These are phyloP conservation scores for Muscicapa striata DNA, from an alignment of 2,797 vertebrate species.

Conservation along the genomic window DNA sequence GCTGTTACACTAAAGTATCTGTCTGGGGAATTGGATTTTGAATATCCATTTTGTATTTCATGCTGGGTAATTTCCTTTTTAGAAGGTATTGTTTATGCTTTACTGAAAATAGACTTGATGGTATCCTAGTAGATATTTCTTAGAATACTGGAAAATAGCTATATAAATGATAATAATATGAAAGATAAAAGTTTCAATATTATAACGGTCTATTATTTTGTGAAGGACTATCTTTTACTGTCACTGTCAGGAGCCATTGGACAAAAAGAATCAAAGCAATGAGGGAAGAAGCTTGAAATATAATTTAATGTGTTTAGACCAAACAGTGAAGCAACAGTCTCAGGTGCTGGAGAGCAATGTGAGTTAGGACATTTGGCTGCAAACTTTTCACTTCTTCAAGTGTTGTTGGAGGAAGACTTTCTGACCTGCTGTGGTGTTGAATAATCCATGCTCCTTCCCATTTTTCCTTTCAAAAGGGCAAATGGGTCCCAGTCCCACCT, in stretches of 20 bases:
- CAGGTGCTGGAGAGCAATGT: background rate
- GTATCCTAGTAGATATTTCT: background rate
- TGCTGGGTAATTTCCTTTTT: background rate
- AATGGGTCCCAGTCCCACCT: background rate
- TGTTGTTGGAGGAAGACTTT: background rate
- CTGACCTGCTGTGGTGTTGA: background rate
- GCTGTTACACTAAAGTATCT: background rate
- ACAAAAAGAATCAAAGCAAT: background rate
- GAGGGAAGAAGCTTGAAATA: background rate
- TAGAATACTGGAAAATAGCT: background rate
- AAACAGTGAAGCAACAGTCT: background rate
- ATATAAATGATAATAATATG: background rate
- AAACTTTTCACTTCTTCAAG: background rate
- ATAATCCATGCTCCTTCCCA: background rate
- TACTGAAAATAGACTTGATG: background rate
- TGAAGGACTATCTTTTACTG: background rate
- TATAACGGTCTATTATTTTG: background rate
- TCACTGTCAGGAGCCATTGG: background rate
- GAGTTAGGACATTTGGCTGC: background rate
- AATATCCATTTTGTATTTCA: background rate
- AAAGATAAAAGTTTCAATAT: background rate
- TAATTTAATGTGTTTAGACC: background rate
- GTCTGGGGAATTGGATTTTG: background rate
- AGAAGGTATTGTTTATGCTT: conserved; percentile 4
- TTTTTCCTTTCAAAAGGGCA: background rate